Evolutionary conservation across 2,888 invertebrate species (phyloP).

Genomic region (Mythimna vitellina): DNA sequence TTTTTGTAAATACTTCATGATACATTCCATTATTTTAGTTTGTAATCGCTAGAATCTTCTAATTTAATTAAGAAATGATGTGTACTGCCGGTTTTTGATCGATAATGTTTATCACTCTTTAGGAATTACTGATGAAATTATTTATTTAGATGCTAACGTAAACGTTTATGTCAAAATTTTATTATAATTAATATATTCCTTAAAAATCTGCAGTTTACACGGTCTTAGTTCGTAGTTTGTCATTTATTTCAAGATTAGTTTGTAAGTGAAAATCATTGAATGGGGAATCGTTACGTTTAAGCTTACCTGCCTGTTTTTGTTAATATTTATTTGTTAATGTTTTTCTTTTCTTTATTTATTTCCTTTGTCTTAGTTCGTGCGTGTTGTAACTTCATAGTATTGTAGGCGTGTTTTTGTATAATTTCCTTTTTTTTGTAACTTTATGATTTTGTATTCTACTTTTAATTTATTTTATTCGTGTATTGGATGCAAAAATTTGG

Average conservation of each 20-base stretch:
- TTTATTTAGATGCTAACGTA: constrained; percentile 54
- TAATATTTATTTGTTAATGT: constrained; percentile 87
- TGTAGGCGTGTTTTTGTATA: constrained; percentile 72
- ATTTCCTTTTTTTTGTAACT: constrained; percentile 73
- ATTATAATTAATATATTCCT: constrained; percentile 45
- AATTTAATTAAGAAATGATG: constrained; percentile 26
- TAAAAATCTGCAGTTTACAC: constrained; percentile 58
- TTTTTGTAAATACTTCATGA: constrained; percentile 72
- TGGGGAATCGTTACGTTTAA: constrained; percentile 91
- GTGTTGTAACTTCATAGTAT: constrained; percentile 77
- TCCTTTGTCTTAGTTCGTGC: constrained; percentile 75
- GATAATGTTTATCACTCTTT: constrained; percentile 36
- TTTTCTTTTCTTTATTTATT: constrained; percentile 80
- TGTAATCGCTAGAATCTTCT: constrained; percentile 49
- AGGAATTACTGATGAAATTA: constrained; percentile 56
- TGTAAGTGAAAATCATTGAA: constrained; percentile 72
- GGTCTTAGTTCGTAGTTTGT: constrained; percentile 40
- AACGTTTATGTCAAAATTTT: constrained; percentile 54
- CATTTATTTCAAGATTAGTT: constrained; percentile 56
- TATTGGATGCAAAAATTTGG: constrained; percentile 74
- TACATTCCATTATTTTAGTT: constrained; percentile 78
- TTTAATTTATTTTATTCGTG: constrained; percentile 72
- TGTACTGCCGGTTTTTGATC: constrained; percentile 59
- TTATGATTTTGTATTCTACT: constrained; percentile 65
- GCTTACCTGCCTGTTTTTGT: constrained; percentile 84